Evolutionary conservation across 2,113 vertebrate species (phyloP), one percentile per base, ranked within the genome.

Genomic region (Theristicus caerulescens): DNA sequence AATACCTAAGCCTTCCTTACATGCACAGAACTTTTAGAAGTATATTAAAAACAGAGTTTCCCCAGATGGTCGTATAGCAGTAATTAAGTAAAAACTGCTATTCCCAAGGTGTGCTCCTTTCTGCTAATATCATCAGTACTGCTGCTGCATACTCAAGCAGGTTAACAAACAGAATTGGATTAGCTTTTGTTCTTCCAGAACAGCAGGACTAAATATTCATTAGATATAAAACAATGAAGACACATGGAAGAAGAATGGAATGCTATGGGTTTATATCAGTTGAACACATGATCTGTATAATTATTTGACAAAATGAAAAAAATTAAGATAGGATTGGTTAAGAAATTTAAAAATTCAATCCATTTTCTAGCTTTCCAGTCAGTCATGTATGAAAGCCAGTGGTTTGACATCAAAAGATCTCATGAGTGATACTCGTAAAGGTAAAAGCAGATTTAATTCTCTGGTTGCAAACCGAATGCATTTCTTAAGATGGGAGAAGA

Each of bases 21-120:
- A 64, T 42, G 72, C 69, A 64, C 21, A 64, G 55, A 78, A 91
- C 72, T 78, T 93, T 86, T 29, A 74, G 51, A 82, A 89, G 72
- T 74, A 64, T 74, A 93, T 95, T 95, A 91, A 92, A 91, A 97
- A 40, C 55, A 86, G 59, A 94, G 18, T 59, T 94, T 86, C 65
- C 94, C 93, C 96, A 95, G 89, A 80, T 96, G 89, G 81, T 81
- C 0, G 0, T 34, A 47, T 4, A 96, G 86, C 73, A 88, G 89
- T 93, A 93, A 94, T 91, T 94, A 96, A 95, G 83, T 27, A 71
- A 96, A 97, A 96, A 86, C 38, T 86, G 69, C 69, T 67, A 44
- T 93, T 96, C 94, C 93, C 89, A 94, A 96, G 77, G 86, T 96
- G 67, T 65, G n/a, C 72, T 86, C 81, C 38, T 94, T 94, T 91